Evolutionary conservation across 2,113 vertebrate genomes (phyloP).

Genomic region (Centropus bengalensis): DNA sequence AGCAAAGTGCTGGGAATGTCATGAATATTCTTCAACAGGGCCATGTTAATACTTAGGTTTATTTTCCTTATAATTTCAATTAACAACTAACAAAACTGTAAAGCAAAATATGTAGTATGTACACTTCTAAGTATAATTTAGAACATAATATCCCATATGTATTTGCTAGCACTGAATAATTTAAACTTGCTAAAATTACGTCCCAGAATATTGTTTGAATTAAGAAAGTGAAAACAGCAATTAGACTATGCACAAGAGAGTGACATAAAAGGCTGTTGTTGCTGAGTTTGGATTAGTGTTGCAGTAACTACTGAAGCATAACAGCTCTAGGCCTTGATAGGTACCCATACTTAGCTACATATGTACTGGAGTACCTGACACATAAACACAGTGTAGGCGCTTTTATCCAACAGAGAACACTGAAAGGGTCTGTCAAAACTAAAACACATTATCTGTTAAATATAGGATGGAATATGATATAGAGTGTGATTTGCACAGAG

Average conservation of each 20-base stretch:
- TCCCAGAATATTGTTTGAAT: background rate
- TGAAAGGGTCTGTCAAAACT: background rate
- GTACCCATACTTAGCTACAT: background rate
- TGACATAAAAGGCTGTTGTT: background rate
- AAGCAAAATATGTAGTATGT: background rate
- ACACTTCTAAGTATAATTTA: background rate
- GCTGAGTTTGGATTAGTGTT: background rate
- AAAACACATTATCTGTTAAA: background rate
- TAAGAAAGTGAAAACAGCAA: background rate
- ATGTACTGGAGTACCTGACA: background rate
- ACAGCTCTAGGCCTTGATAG: background rate
- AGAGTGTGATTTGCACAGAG: background rate
- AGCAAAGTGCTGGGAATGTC: background rate
- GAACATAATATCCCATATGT: background rate
- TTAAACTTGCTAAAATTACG: background rate
- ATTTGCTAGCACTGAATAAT: background rate
- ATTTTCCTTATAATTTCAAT: background rate
- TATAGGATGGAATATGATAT: background rate
- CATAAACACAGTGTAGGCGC: background rate
- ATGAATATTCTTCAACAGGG: background rate
- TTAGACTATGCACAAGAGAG: background rate
- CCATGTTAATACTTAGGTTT: background rate
- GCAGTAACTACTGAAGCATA: background rate
- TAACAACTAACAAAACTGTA: background rate
- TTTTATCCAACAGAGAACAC: background rate